These are phyloP conservation scores for Thamnophis sirtalis DNA, from an alignment of 2,113 vertebrate species.

Conservation along the genomic window DNA sequence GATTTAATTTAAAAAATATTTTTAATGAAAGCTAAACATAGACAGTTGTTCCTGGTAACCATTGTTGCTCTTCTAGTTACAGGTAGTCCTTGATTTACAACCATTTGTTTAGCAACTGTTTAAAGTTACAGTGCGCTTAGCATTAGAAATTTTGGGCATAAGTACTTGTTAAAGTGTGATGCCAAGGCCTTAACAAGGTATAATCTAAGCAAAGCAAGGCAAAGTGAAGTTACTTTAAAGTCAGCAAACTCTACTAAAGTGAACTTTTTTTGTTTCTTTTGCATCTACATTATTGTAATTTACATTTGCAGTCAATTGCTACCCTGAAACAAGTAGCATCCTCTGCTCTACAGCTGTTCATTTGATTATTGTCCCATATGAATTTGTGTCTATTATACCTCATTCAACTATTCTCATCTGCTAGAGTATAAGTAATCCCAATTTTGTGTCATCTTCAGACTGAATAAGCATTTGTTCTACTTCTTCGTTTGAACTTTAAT, in stretches of 20 bases:
- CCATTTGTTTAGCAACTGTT: not conserved
- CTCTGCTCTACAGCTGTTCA: not conserved
- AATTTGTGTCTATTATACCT: not conserved
- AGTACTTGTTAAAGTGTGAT: not conserved
- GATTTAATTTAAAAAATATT: not conserved
- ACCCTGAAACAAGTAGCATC: not conserved
- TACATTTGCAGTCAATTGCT: not conserved
- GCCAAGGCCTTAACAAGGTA: not conserved
- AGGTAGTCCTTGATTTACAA: not conserved
- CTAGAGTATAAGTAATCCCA: not conserved
- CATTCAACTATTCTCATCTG: not conserved
- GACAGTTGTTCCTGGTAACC: not conserved
- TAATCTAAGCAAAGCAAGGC: not conserved
- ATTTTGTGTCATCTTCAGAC: not conserved
- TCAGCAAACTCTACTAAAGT: not conserved
- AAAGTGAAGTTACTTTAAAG: not conserved
- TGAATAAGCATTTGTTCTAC: not conserved
- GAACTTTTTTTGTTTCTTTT: not conserved
- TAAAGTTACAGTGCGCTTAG: not conserved
- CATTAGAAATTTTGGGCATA: not conserved
- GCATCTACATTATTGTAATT: not conserved
- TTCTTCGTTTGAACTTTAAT: not conserved
- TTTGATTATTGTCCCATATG: not conserved
- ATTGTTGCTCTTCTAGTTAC: not conserved
- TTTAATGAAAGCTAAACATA: not conserved